Conservation (phyloP, 1,140 invertebrate genomes). For the Bradynema listronoti region DNA sequence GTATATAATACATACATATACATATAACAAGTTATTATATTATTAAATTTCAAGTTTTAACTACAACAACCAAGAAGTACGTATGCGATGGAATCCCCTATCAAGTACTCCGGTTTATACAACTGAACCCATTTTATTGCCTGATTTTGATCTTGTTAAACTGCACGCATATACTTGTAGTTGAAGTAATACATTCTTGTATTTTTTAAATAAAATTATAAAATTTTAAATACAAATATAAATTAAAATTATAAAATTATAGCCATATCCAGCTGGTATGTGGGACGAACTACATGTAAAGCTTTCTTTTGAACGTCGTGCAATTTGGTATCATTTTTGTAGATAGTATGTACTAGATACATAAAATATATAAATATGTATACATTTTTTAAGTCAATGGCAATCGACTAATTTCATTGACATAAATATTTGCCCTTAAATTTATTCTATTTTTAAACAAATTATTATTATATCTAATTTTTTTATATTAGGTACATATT, state of each 20-base stretch:
- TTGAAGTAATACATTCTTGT: slow-evolving; percentile 32
- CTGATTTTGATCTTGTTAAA: slow-evolving; percentile 52
- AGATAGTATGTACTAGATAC: background rate
- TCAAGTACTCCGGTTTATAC: slow-evolving; percentile 42
- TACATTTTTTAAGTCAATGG: background rate
- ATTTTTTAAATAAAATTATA: background rate
- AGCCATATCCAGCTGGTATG: slow-evolving; percentile 53
- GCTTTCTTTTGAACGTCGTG: slow-evolving; percentile 49
- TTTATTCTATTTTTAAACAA: background rate
- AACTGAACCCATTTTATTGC: slow-evolving; percentile 44
- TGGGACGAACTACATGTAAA: slow-evolving; percentile 55
- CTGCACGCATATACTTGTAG: slow-evolving; percentile 36
- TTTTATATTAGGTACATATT: background rate
- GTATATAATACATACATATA: slow-evolving; percentile 12
- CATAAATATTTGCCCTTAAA: background rate
- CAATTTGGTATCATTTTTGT: slow-evolving; percentile 54
- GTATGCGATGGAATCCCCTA: slow-evolving; percentile 55
- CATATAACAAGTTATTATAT: slow-evolving; percentile 15
- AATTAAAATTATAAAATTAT: slow-evolving; percentile 10
- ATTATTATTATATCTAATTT: background rate
- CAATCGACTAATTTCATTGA: background rate
- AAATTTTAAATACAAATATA: slow-evolving; percentile 1
- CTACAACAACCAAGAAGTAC: slow-evolving; percentile 58
- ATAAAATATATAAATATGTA: background rate
- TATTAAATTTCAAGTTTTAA: slow-evolving; percentile 47